phyloP scores from a whole-genome alignment of 2,888 invertebrate genomes.

The Papilio gigon region DNA sequence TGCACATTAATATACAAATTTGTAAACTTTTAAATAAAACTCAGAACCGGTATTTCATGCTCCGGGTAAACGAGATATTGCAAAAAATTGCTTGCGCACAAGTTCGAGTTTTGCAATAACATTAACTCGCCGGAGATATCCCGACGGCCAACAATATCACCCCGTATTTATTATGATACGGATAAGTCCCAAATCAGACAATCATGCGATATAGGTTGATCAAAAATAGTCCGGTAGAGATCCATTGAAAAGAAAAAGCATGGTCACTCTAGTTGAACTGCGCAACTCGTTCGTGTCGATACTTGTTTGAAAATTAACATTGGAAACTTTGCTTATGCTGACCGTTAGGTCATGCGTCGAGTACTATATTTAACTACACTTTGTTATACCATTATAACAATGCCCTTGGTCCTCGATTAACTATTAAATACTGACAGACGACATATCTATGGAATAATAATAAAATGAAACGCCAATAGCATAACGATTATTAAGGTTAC shows the following conservation, averaged over 20 bases:
- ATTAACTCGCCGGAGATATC: background rate
- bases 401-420: background rate
- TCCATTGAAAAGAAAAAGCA: background rate
- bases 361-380: background rate
- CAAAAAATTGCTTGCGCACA: background rate
- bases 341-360: background rate
- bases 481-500: too few species aligned
- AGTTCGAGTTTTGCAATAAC: background rate
- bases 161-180: background rate
- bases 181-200: background rate
- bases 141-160: background rate
- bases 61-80: background rate
- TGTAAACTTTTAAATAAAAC: background rate
- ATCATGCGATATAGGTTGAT: too few species aligned
- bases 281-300: background rate
- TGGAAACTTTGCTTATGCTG: background rate
- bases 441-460: too few species aligned
- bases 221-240: background rate
- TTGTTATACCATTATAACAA: background rate
- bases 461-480: too few species aligned
- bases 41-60: background rate
- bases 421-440: background rate
- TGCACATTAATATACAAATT: background rate
- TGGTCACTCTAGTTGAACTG: conserved; percentile 1
- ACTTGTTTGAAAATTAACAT: background rate